Base-by-base conservation (phyloP, 2,888 invertebrate species). In the Melanophora roralis region DNA sequence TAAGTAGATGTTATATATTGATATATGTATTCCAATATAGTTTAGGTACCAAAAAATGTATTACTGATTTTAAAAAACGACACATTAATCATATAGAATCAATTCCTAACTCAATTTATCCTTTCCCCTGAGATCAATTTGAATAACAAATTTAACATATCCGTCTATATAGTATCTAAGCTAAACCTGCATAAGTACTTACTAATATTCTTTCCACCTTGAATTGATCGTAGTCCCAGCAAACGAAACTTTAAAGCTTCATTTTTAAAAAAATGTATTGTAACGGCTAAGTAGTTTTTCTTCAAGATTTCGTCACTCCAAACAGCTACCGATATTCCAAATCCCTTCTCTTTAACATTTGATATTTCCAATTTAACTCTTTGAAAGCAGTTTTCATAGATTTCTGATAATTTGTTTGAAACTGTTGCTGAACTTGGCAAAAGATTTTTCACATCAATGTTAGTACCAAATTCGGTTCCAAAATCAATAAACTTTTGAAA, bases 331-430 rank as follows among this genome's bases (percentile, higher is more conserved):
- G 27, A 38, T 49, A 69, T 6, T 0, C 69, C 59, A 19, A 69
- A 69, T 0, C 69, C 69, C 11, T 38, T 69, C n/a, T 59, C 57
- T 59, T 59, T 59, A 11, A 49, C 32, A 0, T 12, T 11, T 5
- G 4, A 34, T 4, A 68, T 68, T 47, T 68, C 68, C 1, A 7
- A 2, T 5, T 47, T 16, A 0, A 57, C n/a, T 36, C 16, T 36
- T 4, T 16, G n/a, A 1, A 47, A 47, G 12, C 57, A 47, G 16
- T 57, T 8, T 2, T 12, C 36, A 23, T 68, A 68, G 8, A 47
- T 36, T 38, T 57, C 47, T 1, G 23, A 8, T 0, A 68, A 7
- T 16, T 47, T 68, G 21, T 14, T 34, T 1, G 57, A 34, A 23
- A 68, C n/a, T 4, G 14, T 16, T 27, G 4, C 36, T 11, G 45